These are phyloP conservation scores for Pogonocichla stellata DNA, from an alignment of 2,113 vertebrate genomes.

Conservation along the genomic window DNA sequence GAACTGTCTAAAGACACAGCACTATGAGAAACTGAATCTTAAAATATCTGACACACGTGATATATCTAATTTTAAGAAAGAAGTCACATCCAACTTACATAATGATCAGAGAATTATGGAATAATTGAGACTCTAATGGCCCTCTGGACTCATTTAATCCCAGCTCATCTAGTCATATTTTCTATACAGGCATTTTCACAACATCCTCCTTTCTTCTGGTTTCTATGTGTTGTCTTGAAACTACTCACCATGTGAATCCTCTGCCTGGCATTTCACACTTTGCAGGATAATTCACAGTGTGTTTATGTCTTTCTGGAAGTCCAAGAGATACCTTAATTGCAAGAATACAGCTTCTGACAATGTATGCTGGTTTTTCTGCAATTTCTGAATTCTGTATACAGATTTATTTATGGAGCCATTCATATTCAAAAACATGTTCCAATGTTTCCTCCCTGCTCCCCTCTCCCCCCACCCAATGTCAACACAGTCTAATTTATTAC, in stretches of 20 bases:
- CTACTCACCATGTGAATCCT: background rate
- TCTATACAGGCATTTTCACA: background rate
- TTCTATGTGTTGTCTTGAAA: background rate
- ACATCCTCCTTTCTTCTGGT: background rate
- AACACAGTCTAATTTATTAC: background rate
- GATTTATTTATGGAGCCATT: background rate
- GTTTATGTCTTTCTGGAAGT: background rate
- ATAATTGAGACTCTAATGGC: background rate
- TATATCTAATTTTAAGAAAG: background rate
- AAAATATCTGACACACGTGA: rapidly evolving
- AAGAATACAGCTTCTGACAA: background rate
- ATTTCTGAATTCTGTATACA: background rate
- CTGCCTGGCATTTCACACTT: background rate
- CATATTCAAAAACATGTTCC: background rate
- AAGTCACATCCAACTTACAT: background rate
- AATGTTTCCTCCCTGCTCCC: background rate
- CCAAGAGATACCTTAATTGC: background rate
- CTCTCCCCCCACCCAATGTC: background rate
- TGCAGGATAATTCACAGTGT: background rate
- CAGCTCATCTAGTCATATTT: background rate
- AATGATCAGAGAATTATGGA: background rate
- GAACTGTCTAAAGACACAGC: background rate
- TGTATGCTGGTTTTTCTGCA: background rate
- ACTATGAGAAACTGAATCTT: background rate
- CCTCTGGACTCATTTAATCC: background rate